A percentile compares a stretch with the other conserved stretches of the same genome.
Evolutionary conservation across 2,797 vertebrate genomes (phyloP).

Genomic region (Lepus oiostolus): DNA sequence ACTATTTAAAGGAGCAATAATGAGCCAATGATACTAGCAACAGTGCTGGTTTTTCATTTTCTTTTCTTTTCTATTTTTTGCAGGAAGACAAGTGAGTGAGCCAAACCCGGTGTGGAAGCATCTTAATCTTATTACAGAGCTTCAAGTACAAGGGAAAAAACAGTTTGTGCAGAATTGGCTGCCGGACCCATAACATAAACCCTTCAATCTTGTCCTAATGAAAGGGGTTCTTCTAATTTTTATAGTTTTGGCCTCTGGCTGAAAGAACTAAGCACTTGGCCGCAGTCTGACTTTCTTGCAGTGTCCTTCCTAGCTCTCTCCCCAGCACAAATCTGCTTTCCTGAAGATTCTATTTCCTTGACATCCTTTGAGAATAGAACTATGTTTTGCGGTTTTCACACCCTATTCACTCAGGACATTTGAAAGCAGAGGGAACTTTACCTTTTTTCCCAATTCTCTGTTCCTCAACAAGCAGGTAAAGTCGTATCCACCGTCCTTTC

Average conservation of each 20-base stretch:
- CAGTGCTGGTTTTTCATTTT: neutral
- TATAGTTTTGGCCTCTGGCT: neutral
- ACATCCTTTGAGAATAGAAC: slow-evolving; percentile 42
- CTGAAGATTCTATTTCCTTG: slow-evolving; percentile 59
- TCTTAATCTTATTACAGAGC: neutral
- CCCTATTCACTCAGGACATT: slow-evolving; percentile 21
- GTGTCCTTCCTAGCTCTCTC: neutral
- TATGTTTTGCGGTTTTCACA: slow-evolving; percentile 16
- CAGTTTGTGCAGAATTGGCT: neutral
- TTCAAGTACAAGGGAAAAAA: neutral
- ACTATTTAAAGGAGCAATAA: neutral
- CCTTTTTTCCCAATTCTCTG: neutral
- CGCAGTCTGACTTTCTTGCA: slow-evolving; percentile 44
- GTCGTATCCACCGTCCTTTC: neutral
- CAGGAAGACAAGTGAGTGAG: neutral
- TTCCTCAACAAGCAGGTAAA: neutral
- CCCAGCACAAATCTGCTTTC: neutral
- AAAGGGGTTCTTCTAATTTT: slow-evolving; percentile 26
- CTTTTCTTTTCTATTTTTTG: neutral
- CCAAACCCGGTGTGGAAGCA: neutral
- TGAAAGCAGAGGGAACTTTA: neutral
- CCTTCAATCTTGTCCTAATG: neutral
- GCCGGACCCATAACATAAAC: neutral
- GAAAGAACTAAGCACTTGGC: neutral
- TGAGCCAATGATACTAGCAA: neutral